These are phyloP conservation scores for Thumatha senex DNA, from an alignment of 2,888 invertebrate genomes.

Conservation along the genomic window DNA sequence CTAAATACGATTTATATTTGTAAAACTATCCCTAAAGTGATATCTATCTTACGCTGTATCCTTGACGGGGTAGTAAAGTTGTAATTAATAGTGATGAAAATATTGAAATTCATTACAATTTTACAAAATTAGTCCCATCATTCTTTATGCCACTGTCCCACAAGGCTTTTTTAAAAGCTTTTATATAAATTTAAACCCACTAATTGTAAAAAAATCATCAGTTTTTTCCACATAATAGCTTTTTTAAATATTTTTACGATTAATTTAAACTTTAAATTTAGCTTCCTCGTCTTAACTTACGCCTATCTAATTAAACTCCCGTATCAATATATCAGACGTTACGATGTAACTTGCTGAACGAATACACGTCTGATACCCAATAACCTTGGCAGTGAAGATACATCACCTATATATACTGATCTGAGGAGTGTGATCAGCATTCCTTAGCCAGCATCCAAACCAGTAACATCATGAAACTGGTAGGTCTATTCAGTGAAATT, in stretches of 20 bases:
- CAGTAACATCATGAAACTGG: slow-evolving; percentile 74
- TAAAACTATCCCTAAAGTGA: too few relatives aligned
- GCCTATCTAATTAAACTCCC: slow-evolving; percentile 40
- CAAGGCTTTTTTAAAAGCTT: too few relatives aligned
- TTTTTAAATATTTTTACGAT: not conserved
- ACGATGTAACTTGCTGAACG: not conserved
- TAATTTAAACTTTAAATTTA: not conserved
- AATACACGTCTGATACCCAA: slow-evolving; percentile 1
- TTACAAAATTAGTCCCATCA: too few relatives aligned
- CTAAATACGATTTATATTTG: too few relatives aligned
- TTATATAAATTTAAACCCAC: too few relatives aligned
- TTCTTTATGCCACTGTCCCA: too few relatives aligned
- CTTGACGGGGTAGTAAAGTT: too few relatives aligned
- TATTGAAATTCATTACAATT: too few relatives aligned
- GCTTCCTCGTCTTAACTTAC: not conserved
- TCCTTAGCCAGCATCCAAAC: slow-evolving; percentile 55
- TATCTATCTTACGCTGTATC: too few relatives aligned
- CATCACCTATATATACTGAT: slow-evolving; percentile 64
- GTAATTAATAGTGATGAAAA: too few relatives aligned
- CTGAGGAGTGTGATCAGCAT: slow-evolving; percentile 51
- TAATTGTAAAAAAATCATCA: not conserved
- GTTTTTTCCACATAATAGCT: not conserved
- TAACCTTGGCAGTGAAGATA: slow-evolving; percentile 60
- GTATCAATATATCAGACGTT: slow-evolving; percentile 7
- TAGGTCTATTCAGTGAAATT: slow-evolving; percentile 40